Conservation (phyloP, 2,113 vertebrate species). For the Nannospalax galili region DNA sequence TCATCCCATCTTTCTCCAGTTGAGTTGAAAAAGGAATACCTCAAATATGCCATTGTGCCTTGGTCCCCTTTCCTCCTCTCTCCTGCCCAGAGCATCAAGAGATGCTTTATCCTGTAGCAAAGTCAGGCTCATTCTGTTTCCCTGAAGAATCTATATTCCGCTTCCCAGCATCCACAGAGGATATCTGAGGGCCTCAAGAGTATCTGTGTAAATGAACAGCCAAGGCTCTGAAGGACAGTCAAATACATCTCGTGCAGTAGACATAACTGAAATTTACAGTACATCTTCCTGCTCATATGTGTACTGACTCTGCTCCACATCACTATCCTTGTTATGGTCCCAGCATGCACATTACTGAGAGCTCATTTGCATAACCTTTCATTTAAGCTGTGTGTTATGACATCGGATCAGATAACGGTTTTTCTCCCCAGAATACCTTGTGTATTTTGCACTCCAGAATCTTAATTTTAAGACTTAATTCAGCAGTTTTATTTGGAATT, state of each 20-base stretch:
- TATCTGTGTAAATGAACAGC: no score
- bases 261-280: fast-evolving
- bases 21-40: background rate
- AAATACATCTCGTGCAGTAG: fast-evolving
- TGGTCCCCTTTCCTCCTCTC: background rate
- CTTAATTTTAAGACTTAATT: slow-evolving; percentile 32
- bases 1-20: background rate
- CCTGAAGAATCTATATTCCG: background rate
- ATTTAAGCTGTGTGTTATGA: background rate
- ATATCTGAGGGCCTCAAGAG: background rate
- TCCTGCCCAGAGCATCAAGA: background rate
- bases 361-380: background rate
- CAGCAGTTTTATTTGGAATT: slow-evolving; percentile 48
- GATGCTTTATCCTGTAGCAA: fast-evolving
- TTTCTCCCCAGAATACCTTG: background rate
- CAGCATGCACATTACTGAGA: fast-evolving
- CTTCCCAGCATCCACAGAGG: fast-evolving
- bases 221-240: background rate
- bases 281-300: fast-evolving
- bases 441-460: background rate
- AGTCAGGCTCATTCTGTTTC: background rate
- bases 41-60: fast-evolving
- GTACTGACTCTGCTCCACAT: fast-evolving
- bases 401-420: background rate
- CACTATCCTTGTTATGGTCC: fast-evolving